phyloP scores from a whole-genome alignment of 92 coral and sea anemone species.

The Plumapathes pennacea region DNA sequence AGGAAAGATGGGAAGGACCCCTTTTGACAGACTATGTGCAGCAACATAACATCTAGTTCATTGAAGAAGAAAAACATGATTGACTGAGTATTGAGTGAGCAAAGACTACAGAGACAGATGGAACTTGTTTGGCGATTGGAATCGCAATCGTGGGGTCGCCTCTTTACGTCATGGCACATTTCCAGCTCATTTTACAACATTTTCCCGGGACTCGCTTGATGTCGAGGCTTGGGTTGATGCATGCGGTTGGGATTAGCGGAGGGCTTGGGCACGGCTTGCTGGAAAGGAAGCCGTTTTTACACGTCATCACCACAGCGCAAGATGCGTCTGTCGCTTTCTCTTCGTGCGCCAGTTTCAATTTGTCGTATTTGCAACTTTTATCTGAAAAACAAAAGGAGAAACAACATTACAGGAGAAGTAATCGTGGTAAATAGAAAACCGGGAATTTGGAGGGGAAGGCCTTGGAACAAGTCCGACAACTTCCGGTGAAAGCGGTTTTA shows the following conservation, averaged over 20 bases:
- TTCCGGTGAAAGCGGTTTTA: too few relatives aligned
- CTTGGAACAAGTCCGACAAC: too few relatives aligned
- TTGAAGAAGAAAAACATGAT: too few relatives aligned
- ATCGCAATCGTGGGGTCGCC: background rate
- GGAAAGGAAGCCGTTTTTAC: constrained; percentile 76
- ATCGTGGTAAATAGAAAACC: too few relatives aligned
- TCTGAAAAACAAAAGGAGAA: constrained; percentile 44
- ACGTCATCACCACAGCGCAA: constrained; percentile 75
- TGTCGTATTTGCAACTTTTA: constrained; percentile 67
- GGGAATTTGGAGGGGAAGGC: too few relatives aligned
- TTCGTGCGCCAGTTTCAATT: constrained; percentile 64
- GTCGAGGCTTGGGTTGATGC: constrained; percentile 68
- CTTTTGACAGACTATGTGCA: too few relatives aligned
- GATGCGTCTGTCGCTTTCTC: constrained; percentile 80
- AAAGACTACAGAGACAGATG: background rate
- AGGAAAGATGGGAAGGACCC: too few relatives aligned
- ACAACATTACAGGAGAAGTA: too few relatives aligned
- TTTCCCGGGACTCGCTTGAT: constrained; percentile 68
- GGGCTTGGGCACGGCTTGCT: constrained; percentile 73
- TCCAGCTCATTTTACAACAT: constrained; percentile 79
- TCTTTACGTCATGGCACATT: constrained; percentile 66
- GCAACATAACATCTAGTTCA: too few relatives aligned
- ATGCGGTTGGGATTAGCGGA: constrained; percentile 68
- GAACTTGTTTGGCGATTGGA: background rate
- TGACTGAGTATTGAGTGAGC: too few relatives aligned